phyloP scores from a whole-genome alignment of 2,888 invertebrate genomes.

The Cerastis rubricosa region DNA sequence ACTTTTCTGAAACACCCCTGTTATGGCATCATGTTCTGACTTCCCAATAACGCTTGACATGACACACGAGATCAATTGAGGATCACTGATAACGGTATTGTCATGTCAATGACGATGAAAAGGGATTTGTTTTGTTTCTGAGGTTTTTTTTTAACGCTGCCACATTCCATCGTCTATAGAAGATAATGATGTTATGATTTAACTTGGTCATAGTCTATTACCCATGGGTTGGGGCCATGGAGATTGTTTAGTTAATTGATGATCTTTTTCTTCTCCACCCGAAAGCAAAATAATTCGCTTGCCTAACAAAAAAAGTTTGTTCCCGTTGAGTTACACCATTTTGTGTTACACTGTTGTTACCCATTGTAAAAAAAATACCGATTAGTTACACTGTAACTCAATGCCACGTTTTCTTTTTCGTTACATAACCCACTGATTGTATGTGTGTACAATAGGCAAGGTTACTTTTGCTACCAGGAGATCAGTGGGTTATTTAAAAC shows the following conservation, averaged over 20 bases:
- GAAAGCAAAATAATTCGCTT: background rate
- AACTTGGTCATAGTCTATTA: background rate
- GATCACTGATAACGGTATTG: slow-evolving; percentile 17
- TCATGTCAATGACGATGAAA: slow-evolving; percentile 15
- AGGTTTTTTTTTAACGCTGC: background rate
- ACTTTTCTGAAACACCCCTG: background rate
- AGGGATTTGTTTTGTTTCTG: background rate
- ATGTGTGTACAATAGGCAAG: too few species aligned
- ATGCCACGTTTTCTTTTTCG: too few species aligned
- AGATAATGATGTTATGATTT: background rate
- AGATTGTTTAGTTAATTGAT: background rate
- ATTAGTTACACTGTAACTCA: too few species aligned
- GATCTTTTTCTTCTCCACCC: background rate
- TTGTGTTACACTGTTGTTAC: too few species aligned
- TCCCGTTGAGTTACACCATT: too few species aligned
- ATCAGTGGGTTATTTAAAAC: too few species aligned
- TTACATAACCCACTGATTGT: too few species aligned
- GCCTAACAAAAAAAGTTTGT: too few species aligned
- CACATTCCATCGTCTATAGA: background rate
- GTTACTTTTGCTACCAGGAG: too few species aligned
- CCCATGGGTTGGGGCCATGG: background rate
- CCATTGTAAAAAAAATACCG: too few species aligned
- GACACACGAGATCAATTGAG: slow-evolving; percentile 31
- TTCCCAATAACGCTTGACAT: slow-evolving; percentile 31
- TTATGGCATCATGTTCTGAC: slow-evolving; percentile 8